phyloP scores from a whole-genome alignment of 2,797 vertebrate genomes.

The Tapera naevia region DNA sequence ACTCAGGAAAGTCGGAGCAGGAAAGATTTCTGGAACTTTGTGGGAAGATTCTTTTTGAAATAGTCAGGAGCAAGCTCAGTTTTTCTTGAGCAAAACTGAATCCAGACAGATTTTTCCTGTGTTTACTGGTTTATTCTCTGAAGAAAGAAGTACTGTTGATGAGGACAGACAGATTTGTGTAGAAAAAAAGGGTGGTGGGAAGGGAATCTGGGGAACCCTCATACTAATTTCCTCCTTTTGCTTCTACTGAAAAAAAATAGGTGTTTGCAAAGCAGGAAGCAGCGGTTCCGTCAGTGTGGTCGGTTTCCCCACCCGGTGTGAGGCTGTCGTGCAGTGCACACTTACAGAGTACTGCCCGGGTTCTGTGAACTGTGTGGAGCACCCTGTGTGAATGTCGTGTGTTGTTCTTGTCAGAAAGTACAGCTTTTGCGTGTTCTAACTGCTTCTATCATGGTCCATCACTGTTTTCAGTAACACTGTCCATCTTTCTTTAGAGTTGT shows the following conservation, averaged over 20 bases:
- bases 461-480: neutral
- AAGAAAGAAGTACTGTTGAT: neutral
- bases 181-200: neutral
- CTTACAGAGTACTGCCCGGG: accelerated
- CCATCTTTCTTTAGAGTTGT: neutral
- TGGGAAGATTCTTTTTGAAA: neutral
- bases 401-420: neutral
- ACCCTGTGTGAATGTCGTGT: neutral
- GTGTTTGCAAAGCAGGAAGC: neutral
- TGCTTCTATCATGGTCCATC: neutral
- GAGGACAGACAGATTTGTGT: neutral
- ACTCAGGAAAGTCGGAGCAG: accelerated
- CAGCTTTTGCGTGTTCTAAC: neutral
- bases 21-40: neutral
- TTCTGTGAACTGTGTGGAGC: neutral
- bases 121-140: neutral
- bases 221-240: neutral
- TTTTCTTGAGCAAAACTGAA: neutral
- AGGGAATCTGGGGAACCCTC: neutral
- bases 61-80: neutral
- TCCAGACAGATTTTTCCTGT: neutral
- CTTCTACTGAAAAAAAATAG: neutral
- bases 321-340: accelerated
- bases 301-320: neutral
- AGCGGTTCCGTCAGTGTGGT: accelerated